Base-by-base conservation (phyloP, 2,888 invertebrate genomes). In the Drosophila austrosaltans region DNA sequence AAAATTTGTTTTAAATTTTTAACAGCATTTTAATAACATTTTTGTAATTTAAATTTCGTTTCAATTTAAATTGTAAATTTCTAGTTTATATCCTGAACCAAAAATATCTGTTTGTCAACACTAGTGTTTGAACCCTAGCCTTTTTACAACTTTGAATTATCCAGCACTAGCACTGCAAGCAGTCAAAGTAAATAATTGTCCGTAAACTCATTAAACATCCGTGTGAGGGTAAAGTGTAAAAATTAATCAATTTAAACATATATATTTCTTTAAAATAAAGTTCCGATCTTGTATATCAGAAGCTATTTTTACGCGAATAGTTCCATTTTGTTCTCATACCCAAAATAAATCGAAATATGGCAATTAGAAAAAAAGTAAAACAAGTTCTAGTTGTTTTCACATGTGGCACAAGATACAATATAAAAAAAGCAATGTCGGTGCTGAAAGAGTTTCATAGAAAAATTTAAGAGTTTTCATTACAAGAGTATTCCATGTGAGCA, bases 91-190 rank as follows among this genome's bases (percentile, higher is more conserved):
- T 16, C 16, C 16, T 16, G 32, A 32, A 32, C 3, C 5, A 6
- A 32, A 32, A 32, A 32, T 28, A 6, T 32, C 36, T 16, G 36
- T 36, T 36, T 8, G 1, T 36, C 36, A 36, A 36, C 36, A 36
- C 36, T 36, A 2, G 7, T 1, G 2, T 53, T 82, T 67, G 74
- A 74, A 82, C 86, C 88, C 81, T 83, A 88, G 86, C 86, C 53
- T 79, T 83, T 81, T 81, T 87, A 81, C 85, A 32, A 6, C 8
- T 36, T 36, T 36, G 8, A 36, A 8, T 36, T 36, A 8, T 36
- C 36, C 8, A 10, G 36, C 36, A 36, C 36, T 36, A 8, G 2
- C 8, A 8, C 8, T 36, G 36, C 36, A 8, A 3, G 8, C 36
- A 36, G 36, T 36, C 36, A 36, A 36, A 36, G 36, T 36, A 36